phyloP scores from a whole-genome alignment of 2,113 vertebrate species.

The Brachyhypopomus gauderio region DNA sequence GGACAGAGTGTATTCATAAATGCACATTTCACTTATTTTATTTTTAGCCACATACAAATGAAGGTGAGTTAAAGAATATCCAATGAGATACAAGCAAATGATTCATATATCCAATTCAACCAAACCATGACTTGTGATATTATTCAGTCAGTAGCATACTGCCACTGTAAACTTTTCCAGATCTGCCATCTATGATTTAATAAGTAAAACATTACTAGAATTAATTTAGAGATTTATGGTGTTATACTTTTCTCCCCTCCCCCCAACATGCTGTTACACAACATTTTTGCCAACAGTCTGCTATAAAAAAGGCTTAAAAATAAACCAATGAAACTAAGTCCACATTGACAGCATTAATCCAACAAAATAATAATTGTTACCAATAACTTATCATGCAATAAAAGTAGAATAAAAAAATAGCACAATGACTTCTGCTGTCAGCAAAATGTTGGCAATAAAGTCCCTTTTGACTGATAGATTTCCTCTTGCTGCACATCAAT shows the following conservation, averaged over 20 bases:
- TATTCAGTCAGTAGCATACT: not conserved
- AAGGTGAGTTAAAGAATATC: slow-evolving; percentile 12
- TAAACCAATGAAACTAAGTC: slow-evolving; percentile 70
- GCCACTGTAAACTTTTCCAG: not conserved
- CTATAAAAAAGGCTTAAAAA: slow-evolving; percentile 32
- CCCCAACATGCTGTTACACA: slow-evolving; percentile 66
- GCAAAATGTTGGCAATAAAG: slow-evolving; percentile 64
- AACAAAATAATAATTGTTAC: slow-evolving; percentile 92
- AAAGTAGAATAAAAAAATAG: slow-evolving; percentile 79
- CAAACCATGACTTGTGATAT: not conserved
- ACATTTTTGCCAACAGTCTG: slow-evolving; percentile 73
- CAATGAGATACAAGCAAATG: slow-evolving; percentile 18
- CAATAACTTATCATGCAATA: slow-evolving; percentile 99
- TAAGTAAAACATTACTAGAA: not conserved
- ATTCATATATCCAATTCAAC: not conserved
- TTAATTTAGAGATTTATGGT: slow-evolving; percentile 17
- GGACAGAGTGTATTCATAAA: slow-evolving; percentile 3
- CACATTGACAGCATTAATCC: slow-evolving; percentile 89
- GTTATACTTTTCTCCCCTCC: slow-evolving; percentile 48
- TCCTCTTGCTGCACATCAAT: slow-evolving; percentile 80
- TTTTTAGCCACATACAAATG: slow-evolving; percentile 17
- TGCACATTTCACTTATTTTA: slow-evolving; percentile 27
- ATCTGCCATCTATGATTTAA: not conserved
- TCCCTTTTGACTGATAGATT: slow-evolving; percentile 54
- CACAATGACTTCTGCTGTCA: slow-evolving; percentile 79